Conservation (phyloP, 2,113 vertebrate species). For the Podocnemis expansa region DNA sequence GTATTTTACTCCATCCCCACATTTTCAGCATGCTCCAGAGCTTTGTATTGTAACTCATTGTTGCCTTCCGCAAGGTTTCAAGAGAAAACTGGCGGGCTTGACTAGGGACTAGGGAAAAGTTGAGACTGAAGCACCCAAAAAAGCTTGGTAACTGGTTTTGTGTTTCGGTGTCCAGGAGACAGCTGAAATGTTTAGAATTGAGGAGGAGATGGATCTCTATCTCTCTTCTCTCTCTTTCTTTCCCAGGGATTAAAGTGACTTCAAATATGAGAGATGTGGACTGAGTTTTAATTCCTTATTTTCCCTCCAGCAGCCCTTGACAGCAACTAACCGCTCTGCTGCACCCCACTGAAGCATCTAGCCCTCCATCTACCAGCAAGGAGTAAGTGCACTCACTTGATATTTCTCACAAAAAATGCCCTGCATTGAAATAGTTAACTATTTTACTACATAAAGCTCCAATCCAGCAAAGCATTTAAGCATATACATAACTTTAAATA, state of each 20-base stretch:
- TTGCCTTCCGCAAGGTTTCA: not conserved
- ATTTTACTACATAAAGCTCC: not conserved
- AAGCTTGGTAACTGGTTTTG: not conserved
- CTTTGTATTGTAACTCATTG: not conserved
- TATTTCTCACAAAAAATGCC: not conserved
- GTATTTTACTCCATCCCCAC: not conserved
- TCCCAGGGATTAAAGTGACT: not conserved
- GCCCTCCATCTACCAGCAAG: not conserved
- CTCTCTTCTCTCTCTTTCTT: not conserved
- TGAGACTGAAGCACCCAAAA: no score
- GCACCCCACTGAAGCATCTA: not conserved
- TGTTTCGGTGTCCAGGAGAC: not conserved
- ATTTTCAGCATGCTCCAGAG: not conserved
- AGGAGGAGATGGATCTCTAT: not conserved
- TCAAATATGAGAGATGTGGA: not conserved
- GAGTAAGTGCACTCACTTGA: not conserved
- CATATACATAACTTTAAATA: not conserved
- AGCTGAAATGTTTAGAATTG: not conserved
- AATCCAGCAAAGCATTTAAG: not conserved
- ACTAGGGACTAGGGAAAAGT: not conserved
- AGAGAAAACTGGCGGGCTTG: not conserved
- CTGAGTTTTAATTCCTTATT: not conserved
- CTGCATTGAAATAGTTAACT: not conserved
- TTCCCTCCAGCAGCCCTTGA: not conserved
- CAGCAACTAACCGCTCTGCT: not conserved